These are phyloP conservation scores for Drosophila baimaii DNA, from an alignment of 1,140 invertebrate species.

Conservation along the genomic window DNA sequence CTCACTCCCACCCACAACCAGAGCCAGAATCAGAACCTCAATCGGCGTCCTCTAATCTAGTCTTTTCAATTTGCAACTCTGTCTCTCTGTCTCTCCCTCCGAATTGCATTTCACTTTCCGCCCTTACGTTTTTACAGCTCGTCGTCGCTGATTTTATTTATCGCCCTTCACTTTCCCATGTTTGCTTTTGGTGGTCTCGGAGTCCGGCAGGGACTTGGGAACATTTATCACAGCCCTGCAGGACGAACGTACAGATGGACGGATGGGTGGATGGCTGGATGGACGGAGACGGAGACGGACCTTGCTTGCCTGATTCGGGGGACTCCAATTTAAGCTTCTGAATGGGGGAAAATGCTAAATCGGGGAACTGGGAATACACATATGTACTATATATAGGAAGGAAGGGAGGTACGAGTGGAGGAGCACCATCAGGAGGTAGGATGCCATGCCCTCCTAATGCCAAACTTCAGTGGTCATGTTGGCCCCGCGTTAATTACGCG, in stretches of 20 bases:
- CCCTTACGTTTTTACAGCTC: constrained; percentile 36
- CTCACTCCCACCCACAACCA: neutral
- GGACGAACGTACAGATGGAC: too few relatives aligned
- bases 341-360: constrained; percentile 28
- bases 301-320: constrained; percentile 10
- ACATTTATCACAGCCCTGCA: constrained; percentile 55
- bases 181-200: constrained; percentile 10
- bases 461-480: constrained; percentile 30
- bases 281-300: constrained; percentile 6
- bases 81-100: too few relatives aligned
- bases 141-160: constrained; percentile 52
- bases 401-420: neutral
- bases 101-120: constrained; percentile 57
- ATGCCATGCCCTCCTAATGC: constrained; percentile 6
- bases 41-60: constrained; percentile 19
- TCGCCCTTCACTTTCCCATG: constrained; percentile 46
- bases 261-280: too few relatives aligned
- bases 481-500: constrained; percentile 75
- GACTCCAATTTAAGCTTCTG: constrained; percentile 62
- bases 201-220: neutral
- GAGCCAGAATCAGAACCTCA: neutral
- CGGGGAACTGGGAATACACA: constrained; percentile 2
- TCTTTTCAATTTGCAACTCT: constrained; percentile 62
- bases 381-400: neutral
- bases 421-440: neutral